phyloP scores from a whole-genome alignment of 1,140 invertebrate genomes.

The Trissolcus basalis region DNA sequence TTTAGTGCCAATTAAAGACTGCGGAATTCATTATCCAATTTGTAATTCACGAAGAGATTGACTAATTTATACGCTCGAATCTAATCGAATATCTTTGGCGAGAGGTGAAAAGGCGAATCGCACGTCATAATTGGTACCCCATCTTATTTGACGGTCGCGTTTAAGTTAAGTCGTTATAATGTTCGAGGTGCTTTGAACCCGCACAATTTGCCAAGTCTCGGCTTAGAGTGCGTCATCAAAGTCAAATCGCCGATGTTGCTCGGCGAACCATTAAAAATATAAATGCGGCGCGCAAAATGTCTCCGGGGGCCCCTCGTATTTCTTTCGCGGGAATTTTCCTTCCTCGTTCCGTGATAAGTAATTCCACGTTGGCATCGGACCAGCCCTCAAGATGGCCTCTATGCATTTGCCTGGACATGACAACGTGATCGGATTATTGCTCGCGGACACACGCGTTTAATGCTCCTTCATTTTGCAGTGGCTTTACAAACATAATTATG shows the following conservation, averaged over 20 bases:
- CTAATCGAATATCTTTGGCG: too few species aligned
- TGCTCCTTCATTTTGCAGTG: conserved; percentile 10
- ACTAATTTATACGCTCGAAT: too few species aligned
- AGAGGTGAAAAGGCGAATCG: too few species aligned
- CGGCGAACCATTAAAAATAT: conserved; percentile 37
- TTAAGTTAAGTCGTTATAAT: conserved; percentile 3
- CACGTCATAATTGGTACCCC: too few species aligned
- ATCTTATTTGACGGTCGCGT: too few species aligned
- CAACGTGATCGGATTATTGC: conserved; percentile 56
- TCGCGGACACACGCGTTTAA: conserved; percentile 54
- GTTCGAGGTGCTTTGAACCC: conserved; percentile 21
- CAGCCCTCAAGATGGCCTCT: conserved; percentile 43
- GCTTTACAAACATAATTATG: conserved; percentile 47
- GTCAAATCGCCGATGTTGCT: conserved; percentile 15
- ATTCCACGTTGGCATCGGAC: conserved; percentile 42
- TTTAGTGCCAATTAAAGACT: too few species aligned
- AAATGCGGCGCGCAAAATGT: conserved; percentile 22
- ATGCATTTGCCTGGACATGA: conserved; percentile 47
- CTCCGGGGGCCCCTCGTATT: conserved; percentile 49
- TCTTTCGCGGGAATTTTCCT: conserved; percentile 53
- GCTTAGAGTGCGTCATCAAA: conserved; percentile 40
- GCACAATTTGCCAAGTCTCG: conserved; percentile 8
- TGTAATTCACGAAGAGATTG: too few species aligned
- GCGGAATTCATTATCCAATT: too few species aligned
- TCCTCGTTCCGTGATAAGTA: conserved; percentile 60